Conservation (phyloP, 2,797 vertebrate species). For the Sciaenops ocellatus region DNA sequence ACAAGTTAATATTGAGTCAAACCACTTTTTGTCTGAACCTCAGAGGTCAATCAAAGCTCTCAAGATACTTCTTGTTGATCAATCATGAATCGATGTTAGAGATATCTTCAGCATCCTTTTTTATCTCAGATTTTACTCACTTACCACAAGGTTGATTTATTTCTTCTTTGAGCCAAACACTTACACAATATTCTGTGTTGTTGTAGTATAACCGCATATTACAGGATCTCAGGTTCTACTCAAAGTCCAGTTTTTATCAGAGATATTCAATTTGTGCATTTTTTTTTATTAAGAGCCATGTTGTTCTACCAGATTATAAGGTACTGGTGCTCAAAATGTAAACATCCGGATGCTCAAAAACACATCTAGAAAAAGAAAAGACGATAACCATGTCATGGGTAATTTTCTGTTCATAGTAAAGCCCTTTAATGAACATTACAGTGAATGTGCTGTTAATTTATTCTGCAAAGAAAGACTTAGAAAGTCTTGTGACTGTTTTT, state of each 20-base stretch:
- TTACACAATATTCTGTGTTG: conserved; percentile 25
- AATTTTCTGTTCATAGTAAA: conserved; percentile 46
- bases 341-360: conserved; percentile 48
- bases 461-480: conserved; percentile 55
- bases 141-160: too few species aligned
- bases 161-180: conserved; percentile 29
- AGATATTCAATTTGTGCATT: conserved; percentile 49
- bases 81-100: conserved; percentile 12
- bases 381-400: conserved; percentile 29
- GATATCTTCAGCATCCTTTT: conserved; percentile 12
- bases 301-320: conserved; percentile 44
- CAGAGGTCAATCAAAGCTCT: neutral
- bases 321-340: conserved; percentile 54
- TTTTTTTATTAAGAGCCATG: conserved; percentile 63
- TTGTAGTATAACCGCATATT: conserved; percentile 13
- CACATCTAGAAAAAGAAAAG: conserved; percentile 25
- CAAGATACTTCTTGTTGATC: neutral
- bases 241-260: conserved; percentile 31
- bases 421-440: conserved; percentile 55
- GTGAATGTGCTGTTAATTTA: conserved; percentile 79
- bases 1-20: conserved; percentile 1
- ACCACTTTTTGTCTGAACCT: conserved; percentile 23
- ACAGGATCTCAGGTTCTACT: conserved; percentile 74
- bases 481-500: conserved; percentile 52
- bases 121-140: conserved; percentile 7